phyloP scores from a whole-genome alignment of 2,113 vertebrate species.

The Psammodynastes pulverulentus region DNA sequence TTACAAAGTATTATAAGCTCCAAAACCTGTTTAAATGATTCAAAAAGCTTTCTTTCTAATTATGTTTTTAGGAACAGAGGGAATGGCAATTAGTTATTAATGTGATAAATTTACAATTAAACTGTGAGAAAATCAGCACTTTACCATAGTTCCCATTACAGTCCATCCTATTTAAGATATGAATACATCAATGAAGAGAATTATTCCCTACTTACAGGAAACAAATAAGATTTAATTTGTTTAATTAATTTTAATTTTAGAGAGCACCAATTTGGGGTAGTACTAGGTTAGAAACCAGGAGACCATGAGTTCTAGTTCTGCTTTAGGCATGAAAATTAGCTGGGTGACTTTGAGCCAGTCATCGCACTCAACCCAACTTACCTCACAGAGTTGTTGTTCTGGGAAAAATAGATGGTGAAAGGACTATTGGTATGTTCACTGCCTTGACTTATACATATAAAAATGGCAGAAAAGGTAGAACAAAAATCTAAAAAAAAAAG shows the following conservation, averaged over 20 bases:
- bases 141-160: slow-evolving; percentile 45
- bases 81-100: slow-evolving; percentile 36
- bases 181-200: slow-evolving; percentile 3
- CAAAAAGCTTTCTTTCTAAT: slow-evolving; percentile 45
- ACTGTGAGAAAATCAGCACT: slow-evolving; percentile 36
- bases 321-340: background rate
- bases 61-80: slow-evolving; percentile 25
- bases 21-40: slow-evolving; percentile 55
- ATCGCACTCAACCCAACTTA: background rate
- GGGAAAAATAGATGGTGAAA: background rate
- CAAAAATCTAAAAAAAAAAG: background rate
- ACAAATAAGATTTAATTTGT: background rate
- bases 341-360: background rate
- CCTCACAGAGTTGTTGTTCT: background rate
- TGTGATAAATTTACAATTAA: slow-evolving; percentile 46
- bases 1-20: slow-evolving; percentile 55
- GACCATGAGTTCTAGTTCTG: background rate
- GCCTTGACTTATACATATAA: background rate
- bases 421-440: background rate
- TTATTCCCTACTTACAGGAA: background rate
- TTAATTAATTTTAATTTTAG: background rate
- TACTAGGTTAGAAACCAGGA: background rate
- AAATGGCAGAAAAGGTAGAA: background rate
- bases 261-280: background rate
- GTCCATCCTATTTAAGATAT: slow-evolving; percentile 20